Evolutionary conservation across 53 echinoderm and acorn worm genomes (phyloP).

Genomic region (Hippasteria phrygiana): DNA sequence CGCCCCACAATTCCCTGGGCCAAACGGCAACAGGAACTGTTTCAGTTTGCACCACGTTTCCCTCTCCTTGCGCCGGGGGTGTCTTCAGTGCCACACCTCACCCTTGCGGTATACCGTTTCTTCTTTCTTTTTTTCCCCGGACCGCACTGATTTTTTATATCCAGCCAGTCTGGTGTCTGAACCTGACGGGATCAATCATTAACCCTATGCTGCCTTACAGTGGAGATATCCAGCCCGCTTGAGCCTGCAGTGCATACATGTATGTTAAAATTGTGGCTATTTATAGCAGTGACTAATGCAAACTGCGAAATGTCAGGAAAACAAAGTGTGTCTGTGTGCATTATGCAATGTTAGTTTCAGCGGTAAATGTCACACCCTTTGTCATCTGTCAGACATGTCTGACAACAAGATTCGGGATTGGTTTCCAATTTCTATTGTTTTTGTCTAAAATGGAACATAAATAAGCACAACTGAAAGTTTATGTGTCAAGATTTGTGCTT

Average conservation of each 20-base stretch:
- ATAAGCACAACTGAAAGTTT: no score
- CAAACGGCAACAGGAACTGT: not conserved
- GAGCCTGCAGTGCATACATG: not conserved
- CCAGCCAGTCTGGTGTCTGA: not conserved
- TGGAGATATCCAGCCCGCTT: not conserved
- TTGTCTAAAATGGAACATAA: not conserved
- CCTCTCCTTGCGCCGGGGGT: not conserved
- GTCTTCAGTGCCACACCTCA: constrained; percentile 8
- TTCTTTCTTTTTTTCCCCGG: not conserved
- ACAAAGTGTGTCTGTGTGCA: no score
- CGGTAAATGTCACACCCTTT: not conserved
- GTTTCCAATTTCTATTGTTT: not conserved
- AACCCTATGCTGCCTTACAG: constrained; percentile 8
- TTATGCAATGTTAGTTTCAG: no score
- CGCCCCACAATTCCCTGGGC: not conserved
- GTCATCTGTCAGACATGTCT: not conserved
- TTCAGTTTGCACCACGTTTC: not conserved
- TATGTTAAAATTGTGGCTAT: not conserved
- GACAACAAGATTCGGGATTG: not conserved
- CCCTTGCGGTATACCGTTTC: not conserved
- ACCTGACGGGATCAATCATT: constrained; percentile 30
- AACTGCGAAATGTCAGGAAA: not conserved
- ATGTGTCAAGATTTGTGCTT: no score
- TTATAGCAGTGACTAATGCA: not conserved
- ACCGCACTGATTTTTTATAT: not conserved